Conservation (phyloP, 2,797 vertebrate species). For the Dallia pectoralis region DNA sequence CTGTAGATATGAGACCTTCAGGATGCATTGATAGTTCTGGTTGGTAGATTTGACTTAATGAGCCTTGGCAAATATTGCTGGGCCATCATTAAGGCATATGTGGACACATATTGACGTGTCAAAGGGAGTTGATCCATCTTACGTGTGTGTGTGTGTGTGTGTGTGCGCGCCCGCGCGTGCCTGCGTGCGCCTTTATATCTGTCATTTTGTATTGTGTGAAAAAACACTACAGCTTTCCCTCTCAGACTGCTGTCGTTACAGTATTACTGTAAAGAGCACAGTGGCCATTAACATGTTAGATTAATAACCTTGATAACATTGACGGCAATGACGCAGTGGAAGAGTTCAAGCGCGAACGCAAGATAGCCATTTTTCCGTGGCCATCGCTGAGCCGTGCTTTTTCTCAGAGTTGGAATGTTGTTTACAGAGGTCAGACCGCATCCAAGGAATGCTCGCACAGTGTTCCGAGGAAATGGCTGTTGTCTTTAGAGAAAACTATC, state of each 20-base stretch:
- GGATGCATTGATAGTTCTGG: background rate
- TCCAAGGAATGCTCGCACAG: background rate
- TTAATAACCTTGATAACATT: background rate
- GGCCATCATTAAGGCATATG: too few relatives aligned
- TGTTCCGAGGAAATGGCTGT: constrained; percentile 7
- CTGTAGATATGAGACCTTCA: too few relatives aligned
- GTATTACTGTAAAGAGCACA: background rate
- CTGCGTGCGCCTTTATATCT: background rate
- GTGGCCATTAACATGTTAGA: background rate
- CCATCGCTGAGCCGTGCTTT: background rate
- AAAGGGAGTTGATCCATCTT: background rate
- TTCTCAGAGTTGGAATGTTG: constrained; percentile 10
- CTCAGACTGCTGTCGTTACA: background rate
- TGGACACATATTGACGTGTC: background rate
- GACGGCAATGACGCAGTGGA: background rate
- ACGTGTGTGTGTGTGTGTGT: constrained; percentile 2
- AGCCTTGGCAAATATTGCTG: too few relatives aligned
- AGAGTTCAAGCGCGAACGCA: background rate
- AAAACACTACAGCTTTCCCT: background rate
- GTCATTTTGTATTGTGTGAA: background rate
- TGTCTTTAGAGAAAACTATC: constrained; percentile 1
- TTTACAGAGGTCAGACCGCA: constrained; percentile 3
- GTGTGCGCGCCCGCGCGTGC: background rate
- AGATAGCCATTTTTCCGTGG: constrained; percentile 1
- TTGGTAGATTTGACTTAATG: too few relatives aligned